phyloP scores from a whole-genome alignment of 2,888 invertebrate genomes.

The Oasisia sp. region DNA sequence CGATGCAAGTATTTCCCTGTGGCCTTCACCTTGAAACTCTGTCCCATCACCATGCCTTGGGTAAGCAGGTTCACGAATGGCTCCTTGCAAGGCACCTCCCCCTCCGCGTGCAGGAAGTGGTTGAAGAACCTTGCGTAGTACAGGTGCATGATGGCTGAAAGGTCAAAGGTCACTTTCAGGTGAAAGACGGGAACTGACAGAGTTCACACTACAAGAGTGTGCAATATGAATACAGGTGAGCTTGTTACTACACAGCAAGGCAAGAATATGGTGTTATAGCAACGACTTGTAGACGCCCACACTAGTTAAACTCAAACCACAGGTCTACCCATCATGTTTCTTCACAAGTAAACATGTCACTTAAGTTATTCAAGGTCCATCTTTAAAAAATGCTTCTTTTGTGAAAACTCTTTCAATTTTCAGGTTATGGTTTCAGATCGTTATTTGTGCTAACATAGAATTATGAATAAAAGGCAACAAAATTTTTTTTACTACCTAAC shows the following conservation, averaged over 20 bases:
- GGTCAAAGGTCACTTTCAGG: neutral
- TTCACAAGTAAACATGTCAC: no score
- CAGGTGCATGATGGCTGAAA: constrained; percentile 87
- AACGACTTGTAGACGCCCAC: no score
- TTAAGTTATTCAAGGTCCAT: no score
- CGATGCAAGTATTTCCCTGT: constrained; percentile 83
- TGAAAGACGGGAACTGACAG: neutral
- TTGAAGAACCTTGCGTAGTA: constrained; percentile 93
- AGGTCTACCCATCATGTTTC: no score
- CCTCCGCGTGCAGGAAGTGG: constrained; percentile 87
- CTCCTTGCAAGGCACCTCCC: constrained; percentile 77
- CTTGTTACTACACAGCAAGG: no score
- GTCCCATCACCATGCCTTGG: constrained; percentile 82
- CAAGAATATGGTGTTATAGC: no score
- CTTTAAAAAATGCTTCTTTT: no score
- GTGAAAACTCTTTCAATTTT: no score
- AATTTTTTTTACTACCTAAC: neutral
- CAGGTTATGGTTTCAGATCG: no score
- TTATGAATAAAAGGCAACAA: neutral
- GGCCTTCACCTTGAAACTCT: constrained; percentile 70
- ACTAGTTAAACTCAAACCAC: no score
- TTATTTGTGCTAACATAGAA: neutral
- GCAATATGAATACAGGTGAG: no score
- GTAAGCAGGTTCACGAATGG: constrained; percentile 92
- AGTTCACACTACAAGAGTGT: neutral